A percentile compares a stretch with the other conserved stretches of the same genome.
These are phyloP conservation scores for Falcunculus frontatus DNA, from an alignment of 2,113 vertebrate genomes.

Conservation along the genomic window DNA sequence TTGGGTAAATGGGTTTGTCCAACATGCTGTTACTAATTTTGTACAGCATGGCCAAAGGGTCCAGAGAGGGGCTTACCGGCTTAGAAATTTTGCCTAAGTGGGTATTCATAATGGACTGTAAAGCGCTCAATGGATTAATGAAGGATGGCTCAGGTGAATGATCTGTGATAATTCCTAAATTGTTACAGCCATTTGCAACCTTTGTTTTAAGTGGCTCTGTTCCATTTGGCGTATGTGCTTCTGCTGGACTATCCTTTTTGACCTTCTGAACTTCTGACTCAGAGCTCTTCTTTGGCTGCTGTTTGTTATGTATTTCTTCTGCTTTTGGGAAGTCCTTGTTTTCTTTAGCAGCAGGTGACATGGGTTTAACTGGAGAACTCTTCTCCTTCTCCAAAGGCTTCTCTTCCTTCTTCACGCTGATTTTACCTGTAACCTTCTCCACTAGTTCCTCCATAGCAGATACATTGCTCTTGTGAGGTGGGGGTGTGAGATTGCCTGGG, in stretches of 20 bases:
- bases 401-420: slow-evolving; percentile 85
- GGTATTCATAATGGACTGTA: slow-evolving; percentile 99
- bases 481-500: slow-evolving; percentile 85
- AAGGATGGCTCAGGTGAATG: slow-evolving; percentile 92
- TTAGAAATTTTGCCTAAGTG: slow-evolving; percentile 96
- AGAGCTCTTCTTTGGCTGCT: slow-evolving; percentile 72
- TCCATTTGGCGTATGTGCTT: slow-evolving; percentile 81
- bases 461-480: slow-evolving; percentile 91
- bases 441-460: slow-evolving; percentile 97
- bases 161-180: slow-evolving; percentile 93
- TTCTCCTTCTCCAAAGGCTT: slow-evolving; percentile 78
- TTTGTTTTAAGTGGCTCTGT: slow-evolving; percentile 82
- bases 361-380: slow-evolving; percentile 73
- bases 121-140: slow-evolving; percentile 92
- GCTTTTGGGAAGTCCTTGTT: slow-evolving; percentile 78
- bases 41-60: slow-evolving; percentile 93
- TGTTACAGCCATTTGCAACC: slow-evolving; percentile 87
- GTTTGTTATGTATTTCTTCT: slow-evolving; percentile 73
- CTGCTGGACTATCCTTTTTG: slow-evolving; percentile 80
- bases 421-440: slow-evolving; percentile 95
- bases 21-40: slow-evolving; percentile 97
- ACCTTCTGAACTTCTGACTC: slow-evolving; percentile 81
- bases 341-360: slow-evolving; percentile 80
- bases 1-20: slow-evolving; percentile 89
- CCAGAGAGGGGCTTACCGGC: slow-evolving; percentile 84